Percentiles rank a stretch among this genome's conserved stretches.
phyloP scores from a whole-genome alignment of 2,113 vertebrate genomes.

The Syngnathus floridae region DNA sequence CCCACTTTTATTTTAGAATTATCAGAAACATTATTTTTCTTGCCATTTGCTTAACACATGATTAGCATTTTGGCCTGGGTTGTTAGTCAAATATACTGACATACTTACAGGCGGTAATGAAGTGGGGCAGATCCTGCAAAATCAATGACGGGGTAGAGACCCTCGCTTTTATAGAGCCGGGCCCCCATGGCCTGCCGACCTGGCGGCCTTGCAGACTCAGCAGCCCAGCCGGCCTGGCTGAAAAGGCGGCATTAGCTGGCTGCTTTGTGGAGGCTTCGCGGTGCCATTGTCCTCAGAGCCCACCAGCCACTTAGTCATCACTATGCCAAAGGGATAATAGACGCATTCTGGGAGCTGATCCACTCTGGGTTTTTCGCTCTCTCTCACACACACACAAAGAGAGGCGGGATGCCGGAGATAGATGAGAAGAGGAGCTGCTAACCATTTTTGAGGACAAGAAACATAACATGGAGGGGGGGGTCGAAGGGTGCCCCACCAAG shows the following conservation, averaged over 20 bases:
- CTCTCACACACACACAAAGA: background rate
- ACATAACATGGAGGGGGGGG: too few species aligned
- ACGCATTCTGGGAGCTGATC: slow-evolving; percentile 69
- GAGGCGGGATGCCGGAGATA: background rate
- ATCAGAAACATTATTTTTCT: background rate
- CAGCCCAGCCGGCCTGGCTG: slow-evolving; percentile 56
- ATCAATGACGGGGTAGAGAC: slow-evolving; percentile 59
- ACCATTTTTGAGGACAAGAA: too few species aligned
- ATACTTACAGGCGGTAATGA: slow-evolving; percentile 74
- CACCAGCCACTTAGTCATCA: slow-evolving; percentile 72
- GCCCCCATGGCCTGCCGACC: slow-evolving; percentile 49
- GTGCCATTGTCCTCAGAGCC: slow-evolving; percentile 64
- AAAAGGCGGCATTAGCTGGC: slow-evolving; percentile 67
- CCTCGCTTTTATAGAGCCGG: slow-evolving; percentile 69
- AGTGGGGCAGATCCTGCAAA: slow-evolving; percentile 71
- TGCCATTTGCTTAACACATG: background rate
- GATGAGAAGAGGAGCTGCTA: too few species aligned
- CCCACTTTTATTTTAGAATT: background rate
- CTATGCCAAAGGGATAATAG: slow-evolving; percentile 60
- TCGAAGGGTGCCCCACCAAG: too few species aligned
- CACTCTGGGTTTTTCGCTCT: slow-evolving; percentile 25
- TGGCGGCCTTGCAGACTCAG: slow-evolving; percentile 73
- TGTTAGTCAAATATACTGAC: slow-evolving; percentile 36
- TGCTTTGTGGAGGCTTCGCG: slow-evolving; percentile 63
- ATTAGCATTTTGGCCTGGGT: background rate